phyloP scores from a whole-genome alignment of 1,140 invertebrate species.

The Danaus plexippus region DNA sequence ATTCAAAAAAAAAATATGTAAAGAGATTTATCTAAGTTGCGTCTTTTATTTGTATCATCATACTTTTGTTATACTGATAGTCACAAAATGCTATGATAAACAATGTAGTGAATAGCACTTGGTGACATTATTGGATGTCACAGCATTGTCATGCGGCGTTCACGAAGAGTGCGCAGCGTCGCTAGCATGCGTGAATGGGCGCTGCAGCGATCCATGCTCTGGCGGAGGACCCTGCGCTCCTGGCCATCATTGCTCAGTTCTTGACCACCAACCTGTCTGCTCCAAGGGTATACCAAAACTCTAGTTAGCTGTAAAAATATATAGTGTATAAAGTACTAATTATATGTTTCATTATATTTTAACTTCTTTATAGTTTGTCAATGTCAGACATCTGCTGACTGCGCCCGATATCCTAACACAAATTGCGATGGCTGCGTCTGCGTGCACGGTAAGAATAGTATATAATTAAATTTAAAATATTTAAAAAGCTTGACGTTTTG shows the following conservation, averaged over 20 bases:
- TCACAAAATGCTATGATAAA: background rate
- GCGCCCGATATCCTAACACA: constrained; percentile 67
- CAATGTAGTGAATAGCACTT: constrained; percentile 4
- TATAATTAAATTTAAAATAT: no score
- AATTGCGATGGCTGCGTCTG: constrained; percentile 80
- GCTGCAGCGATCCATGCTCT: constrained; percentile 83
- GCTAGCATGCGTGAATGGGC: constrained; percentile 82
- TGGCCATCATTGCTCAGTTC: constrained; percentile 80
- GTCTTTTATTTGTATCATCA: no score
- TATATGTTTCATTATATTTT: constrained; percentile 6
- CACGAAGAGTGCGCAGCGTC: constrained; percentile 86
- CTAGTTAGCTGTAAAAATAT: no score
- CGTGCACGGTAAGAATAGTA: constrained; percentile 67
- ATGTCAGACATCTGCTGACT: constrained; percentile 77
- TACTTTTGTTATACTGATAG: no score
- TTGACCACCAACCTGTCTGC: constrained; percentile 84
- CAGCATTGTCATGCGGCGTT: constrained; percentile 86
- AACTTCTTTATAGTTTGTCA: constrained; percentile 73
- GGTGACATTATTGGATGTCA: constrained; percentile 23
- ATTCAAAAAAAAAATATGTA: no score
- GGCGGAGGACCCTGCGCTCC: constrained; percentile 77
- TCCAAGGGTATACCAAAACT: constrained; percentile 73
- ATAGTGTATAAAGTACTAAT: constrained; percentile 3
- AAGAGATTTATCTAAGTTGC: no score
- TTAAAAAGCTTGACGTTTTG: no score